Base-by-base conservation (phyloP, 2,797 vertebrate genomes). In the Antennarius maculatus region DNA sequence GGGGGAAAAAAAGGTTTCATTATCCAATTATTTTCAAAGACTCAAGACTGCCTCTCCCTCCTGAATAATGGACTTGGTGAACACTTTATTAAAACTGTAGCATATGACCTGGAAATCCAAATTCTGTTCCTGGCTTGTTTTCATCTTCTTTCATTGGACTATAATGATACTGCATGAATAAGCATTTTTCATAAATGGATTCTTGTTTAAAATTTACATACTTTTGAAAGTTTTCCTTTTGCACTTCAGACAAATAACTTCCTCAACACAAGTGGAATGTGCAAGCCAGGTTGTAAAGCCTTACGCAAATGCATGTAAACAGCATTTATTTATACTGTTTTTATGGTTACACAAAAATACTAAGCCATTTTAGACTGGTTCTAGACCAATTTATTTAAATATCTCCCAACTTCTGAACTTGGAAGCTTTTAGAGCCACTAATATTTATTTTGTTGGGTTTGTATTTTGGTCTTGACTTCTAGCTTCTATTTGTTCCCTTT, bases 221-320 rank as follows among this genome's bases (percentile, higher is more conserved):
- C 54, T 77, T 86, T 84, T 73, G 76, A 64, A 85, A 37, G 53
- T 72, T 88, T 87, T 74, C 79, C 80, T 80, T 68, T 88, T 86
- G 85, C 88, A 87, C 79, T 86, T 82, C 71, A 77, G 70, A 89
- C 74, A 68, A 49, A 79, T 62, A 54, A 75, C 75, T 79, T 90
- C 72, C 85, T 84, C 80, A 64, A 69, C 67, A 61, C 62, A 74
- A 66, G 81, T 86, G 85, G 89, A 89, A 89, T 85, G 84, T 82
- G 82, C 82, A 88, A 91, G 87, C 76, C 77, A 85, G 86, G 85
- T 87, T 91, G 82, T 87, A 84, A 91, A 92, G 92, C 92, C 90
- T 92, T 93, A 92, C 84, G 85, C 66, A 66, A 86, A 83, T 84
- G 91, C 92, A 92, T 93, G 91, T 55, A 45, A 76, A 77, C 71